phyloP scores from a whole-genome alignment of 2,888 invertebrate genomes.

The Aromia moschata region DNA sequence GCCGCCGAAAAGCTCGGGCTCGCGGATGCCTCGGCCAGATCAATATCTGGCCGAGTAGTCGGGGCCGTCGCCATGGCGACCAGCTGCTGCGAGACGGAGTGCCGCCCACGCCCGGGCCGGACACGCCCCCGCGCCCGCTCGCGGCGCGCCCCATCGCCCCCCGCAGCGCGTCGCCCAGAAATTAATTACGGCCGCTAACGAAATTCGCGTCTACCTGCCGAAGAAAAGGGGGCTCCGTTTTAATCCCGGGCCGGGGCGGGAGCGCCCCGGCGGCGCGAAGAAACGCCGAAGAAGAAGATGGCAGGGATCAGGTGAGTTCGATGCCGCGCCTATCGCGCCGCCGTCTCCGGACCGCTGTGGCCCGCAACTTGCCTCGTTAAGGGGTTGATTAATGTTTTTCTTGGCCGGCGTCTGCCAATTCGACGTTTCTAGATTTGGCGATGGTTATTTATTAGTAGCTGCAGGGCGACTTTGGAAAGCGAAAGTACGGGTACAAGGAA shows the following conservation, averaged over 20 bases:
- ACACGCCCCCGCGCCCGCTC: slow-evolving; percentile 40
- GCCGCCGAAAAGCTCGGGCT: slow-evolving; percentile 41
- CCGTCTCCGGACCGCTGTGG: background rate
- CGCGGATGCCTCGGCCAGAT: slow-evolving; percentile 58
- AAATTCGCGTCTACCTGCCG: slow-evolving; percentile 51
- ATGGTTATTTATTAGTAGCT: too few species aligned
- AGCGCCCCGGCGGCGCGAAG: slow-evolving; percentile 9
- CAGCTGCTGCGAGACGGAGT: slow-evolving; percentile 71
- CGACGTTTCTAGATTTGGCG: too few species aligned
- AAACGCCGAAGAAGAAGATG: slow-evolving; percentile 13
- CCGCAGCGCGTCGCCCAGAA: slow-evolving; percentile 60
- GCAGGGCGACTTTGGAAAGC: too few species aligned
- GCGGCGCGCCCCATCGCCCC: slow-evolving; percentile 55
- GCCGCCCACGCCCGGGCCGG: slow-evolving; percentile 68
- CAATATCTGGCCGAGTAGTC: slow-evolving; percentile 61
- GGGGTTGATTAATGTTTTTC: too few species aligned
- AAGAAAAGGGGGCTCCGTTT: slow-evolving; percentile 38
- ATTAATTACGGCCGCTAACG: slow-evolving; percentile 59
- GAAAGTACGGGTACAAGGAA: too few species aligned
- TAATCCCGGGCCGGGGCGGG: slow-evolving; percentile 24
- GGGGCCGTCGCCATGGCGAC: slow-evolving; percentile 63
- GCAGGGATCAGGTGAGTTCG: slow-evolving; percentile 21
- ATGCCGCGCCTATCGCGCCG: background rate
- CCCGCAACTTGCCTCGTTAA: background rate
- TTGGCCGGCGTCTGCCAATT: too few species aligned